Conservation (phyloP, 2,113 vertebrate genomes). For the Triplophysa tibetana region DNA sequence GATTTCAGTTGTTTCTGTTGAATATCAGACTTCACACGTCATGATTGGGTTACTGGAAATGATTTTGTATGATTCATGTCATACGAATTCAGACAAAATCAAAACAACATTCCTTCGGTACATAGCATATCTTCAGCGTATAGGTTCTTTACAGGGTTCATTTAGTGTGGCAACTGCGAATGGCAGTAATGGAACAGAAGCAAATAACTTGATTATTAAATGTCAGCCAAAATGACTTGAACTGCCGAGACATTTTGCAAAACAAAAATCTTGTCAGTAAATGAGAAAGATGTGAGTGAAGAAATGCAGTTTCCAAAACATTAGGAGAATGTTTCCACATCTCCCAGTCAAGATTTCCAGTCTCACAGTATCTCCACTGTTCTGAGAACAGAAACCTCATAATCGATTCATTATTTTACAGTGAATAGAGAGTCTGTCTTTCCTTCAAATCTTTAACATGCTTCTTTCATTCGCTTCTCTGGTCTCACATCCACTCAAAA, state of each 20-base stretch:
- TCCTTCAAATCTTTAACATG: neutral
- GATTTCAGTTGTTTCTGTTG: too few relatives aligned
- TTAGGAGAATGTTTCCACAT: slow-evolving; percentile 31
- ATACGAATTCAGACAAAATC: too few relatives aligned
- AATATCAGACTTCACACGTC: too few relatives aligned
- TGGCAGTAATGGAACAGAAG: neutral
- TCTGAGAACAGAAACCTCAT: slow-evolving; percentile 20
- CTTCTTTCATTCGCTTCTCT: neutral
- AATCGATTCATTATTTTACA: slow-evolving; percentile 40
- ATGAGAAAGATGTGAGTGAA: slow-evolving; percentile 6
- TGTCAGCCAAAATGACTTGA: neutral
- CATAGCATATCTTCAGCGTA: too few relatives aligned
- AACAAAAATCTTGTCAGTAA: neutral
- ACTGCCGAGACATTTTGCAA: slow-evolving; percentile 14
- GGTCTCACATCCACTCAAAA: neutral
- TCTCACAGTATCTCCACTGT: slow-evolving; percentile 45
- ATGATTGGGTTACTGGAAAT: too few relatives aligned
- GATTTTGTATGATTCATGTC: too few relatives aligned
- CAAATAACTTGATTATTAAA: neutral
- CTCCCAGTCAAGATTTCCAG: slow-evolving; percentile 32
- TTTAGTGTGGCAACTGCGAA: too few relatives aligned
- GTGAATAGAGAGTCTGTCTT: slow-evolving; percentile 13
- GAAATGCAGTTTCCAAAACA: slow-evolving; percentile 20
- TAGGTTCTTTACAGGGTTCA: too few relatives aligned
- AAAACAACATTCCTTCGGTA: too few relatives aligned